Evolutionary conservation across 37 sponge, comb jelly and placozoan species (phyloP).

Genomic region (Chondrosia reniformis): DNA sequence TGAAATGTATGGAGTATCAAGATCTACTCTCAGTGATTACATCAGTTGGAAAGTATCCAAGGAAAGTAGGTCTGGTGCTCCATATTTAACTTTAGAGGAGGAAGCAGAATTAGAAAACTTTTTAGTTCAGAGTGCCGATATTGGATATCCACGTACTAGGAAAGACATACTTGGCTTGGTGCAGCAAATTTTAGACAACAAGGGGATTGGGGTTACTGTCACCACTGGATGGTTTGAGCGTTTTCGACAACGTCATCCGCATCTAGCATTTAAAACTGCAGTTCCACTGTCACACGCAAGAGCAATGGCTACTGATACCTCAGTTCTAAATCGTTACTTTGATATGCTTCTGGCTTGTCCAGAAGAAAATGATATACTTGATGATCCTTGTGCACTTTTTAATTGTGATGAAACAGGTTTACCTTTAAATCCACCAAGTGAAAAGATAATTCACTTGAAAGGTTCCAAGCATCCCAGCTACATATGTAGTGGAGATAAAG

Average conservation of each 20-base stretch:
- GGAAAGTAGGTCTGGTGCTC: too few species aligned
- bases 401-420: not conserved
- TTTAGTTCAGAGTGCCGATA: not conserved
- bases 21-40: too few species aligned
- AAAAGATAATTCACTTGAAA: not conserved
- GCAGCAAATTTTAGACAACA: not conserved
- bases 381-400: not conserved
- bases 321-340: not conserved
- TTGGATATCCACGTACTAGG: not conserved
- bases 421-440: not conserved
- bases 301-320: not conserved
- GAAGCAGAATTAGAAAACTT: too few species aligned
- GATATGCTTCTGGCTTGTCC: not conserved
- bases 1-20: too few species aligned
- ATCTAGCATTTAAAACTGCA: not conserved
- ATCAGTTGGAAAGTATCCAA: too few species aligned
- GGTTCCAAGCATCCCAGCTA: not conserved
- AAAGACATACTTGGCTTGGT: not conserved
- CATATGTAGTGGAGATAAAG: not conserved
- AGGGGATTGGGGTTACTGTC: not conserved
- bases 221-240: not conserved
- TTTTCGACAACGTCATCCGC: not conserved
- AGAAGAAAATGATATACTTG: not conserved
- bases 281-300: not conserved
- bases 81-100: too few species aligned